A percentile compares a stretch with the other conserved stretches of the same genome.
These are phyloP conservation scores for Leptopilina clavipes DNA, from an alignment of 1,140 invertebrate species.

Conservation along the genomic window DNA sequence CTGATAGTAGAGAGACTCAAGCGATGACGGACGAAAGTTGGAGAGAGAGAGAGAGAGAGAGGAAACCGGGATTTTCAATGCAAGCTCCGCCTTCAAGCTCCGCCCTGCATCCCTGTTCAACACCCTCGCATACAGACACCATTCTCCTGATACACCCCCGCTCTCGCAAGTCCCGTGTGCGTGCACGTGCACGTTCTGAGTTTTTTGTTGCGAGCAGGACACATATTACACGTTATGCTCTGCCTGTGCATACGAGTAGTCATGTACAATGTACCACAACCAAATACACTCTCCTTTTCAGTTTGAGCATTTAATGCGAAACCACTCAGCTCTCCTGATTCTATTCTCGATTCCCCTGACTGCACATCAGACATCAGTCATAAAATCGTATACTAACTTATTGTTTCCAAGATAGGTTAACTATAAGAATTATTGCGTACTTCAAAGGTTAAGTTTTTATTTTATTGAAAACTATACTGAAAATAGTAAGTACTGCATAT, in stretches of 20 bases:
- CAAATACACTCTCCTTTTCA: conserved; percentile 37
- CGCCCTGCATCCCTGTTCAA: conserved; percentile 47
- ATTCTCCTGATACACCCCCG: conserved; percentile 53
- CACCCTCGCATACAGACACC: conserved; percentile 25
- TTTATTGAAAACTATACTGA: no score
- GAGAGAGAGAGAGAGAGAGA: conserved; percentile 36
- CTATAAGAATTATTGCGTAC: no score
- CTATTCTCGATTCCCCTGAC: conserved; percentile 62
- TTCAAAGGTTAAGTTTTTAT: no score
- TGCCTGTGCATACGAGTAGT: neutral
- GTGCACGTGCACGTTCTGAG: conserved; percentile 28
- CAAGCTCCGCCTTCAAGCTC: conserved; percentile 59
- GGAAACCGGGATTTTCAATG: conserved; percentile 61
- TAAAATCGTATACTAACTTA: no score
- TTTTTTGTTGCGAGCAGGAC: conserved; percentile 38
- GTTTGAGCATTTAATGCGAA: conserved; percentile 60
- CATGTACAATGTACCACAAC: conserved; percentile 37
- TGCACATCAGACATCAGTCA: conserved; percentile 37
- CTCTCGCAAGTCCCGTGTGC: conserved; percentile 40
- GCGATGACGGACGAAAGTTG: conserved; percentile 64
- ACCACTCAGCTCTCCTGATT: conserved; percentile 67
- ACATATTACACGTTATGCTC: conserved; percentile 47
- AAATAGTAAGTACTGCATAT: neutral
- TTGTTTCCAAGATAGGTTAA: no score
- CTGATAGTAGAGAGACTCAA: conserved; percentile 63